phyloP scores from a whole-genome alignment of 1,140 invertebrate genomes.

The Nebria ingens region DNA sequence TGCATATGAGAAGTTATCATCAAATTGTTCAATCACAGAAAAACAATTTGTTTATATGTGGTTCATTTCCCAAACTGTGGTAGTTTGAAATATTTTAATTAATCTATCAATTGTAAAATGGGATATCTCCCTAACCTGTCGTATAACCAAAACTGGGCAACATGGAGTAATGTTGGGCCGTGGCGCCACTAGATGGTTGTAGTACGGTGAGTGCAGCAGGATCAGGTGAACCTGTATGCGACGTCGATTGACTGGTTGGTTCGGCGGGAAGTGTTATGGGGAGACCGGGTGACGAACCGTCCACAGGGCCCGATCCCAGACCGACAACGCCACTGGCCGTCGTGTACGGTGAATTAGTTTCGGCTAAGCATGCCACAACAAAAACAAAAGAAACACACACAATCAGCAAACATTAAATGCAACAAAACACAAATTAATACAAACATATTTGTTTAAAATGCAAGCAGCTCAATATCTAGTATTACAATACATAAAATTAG shows the following conservation, averaged over 20 bases:
- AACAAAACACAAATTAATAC: constrained; percentile 24
- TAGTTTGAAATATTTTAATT: no score
- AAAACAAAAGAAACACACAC: constrained; percentile 27
- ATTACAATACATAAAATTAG: no score
- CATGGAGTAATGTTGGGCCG: constrained; percentile 47
- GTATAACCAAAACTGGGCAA: constrained; percentile 62
- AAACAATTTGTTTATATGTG: no score
- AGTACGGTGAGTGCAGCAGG: constrained; percentile 43
- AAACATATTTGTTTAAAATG: no score
- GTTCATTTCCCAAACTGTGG: no score
- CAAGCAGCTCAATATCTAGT: no score
- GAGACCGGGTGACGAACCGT: constrained; percentile 36
- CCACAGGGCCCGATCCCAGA: constrained; percentile 38
- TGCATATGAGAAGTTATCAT: no score
- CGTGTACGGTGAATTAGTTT: constrained; percentile 41
- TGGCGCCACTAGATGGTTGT: constrained; percentile 38
- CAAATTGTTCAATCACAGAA: no score
- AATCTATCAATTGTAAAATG: no score
- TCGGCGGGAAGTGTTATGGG: constrained; percentile 46
- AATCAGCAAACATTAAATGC: constrained; percentile 28
- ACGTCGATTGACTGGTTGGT: constrained; percentile 37
- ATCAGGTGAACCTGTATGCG: constrained; percentile 41
- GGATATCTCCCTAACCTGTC: constrained; percentile 42
- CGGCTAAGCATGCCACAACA: constrained; percentile 42
- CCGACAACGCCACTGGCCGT: constrained; percentile 37